Evolutionary conservation across 2,113 vertebrate genomes (phyloP), one percentile per base, ranked within the genome.

Genomic region (Caranx ignobilis): DNA sequence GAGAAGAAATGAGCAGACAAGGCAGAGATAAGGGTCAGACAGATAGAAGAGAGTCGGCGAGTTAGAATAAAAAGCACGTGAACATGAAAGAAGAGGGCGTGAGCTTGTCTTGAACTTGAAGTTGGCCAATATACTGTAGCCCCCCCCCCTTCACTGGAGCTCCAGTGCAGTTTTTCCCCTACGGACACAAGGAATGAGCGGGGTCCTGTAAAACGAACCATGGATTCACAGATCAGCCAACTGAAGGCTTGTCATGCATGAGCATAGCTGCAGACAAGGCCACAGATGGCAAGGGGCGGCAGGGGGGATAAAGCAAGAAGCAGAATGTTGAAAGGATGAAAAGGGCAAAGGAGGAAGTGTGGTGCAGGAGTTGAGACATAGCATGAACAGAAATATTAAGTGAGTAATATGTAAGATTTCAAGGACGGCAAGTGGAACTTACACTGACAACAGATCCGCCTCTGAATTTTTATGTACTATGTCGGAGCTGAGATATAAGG

Each of bases 211-310:
- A 66, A 73, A 71, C 54, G 35, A 72, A 65, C 50, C 26, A 13
- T 37, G 35, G 63, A 71, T 55, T 74, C 64, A 67, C 43, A 15
- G 57, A 76, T 81, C 75, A 69, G 43, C 63, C 68, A 10, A 62
- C 8, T 18, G 19, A 55, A 59, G 37, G 0, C 55, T 71, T 6
- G 54, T 18, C 37, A 31, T 39, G 62, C 52, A 39, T 3, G 37
- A 32, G 56, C 4, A n/a, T 32, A 54, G 37, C 47, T 19, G 62
- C 52, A 48, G 45, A 31, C 39, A 12, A 26, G 26, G 26, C 26
- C 26, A 26, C 26, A 26, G 26, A 26, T 26, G 48, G 21, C 19
- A 9, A 19, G 19, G n/a, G 8, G 12, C 43, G 47, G 57, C 21
- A 64, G 15, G 9, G 43, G 6, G 52, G 64, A 71, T 63, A 68